These are phyloP conservation scores for Anastrepha ludens DNA, from an alignment of 1,140 invertebrate genomes.

Conservation along the genomic window DNA sequence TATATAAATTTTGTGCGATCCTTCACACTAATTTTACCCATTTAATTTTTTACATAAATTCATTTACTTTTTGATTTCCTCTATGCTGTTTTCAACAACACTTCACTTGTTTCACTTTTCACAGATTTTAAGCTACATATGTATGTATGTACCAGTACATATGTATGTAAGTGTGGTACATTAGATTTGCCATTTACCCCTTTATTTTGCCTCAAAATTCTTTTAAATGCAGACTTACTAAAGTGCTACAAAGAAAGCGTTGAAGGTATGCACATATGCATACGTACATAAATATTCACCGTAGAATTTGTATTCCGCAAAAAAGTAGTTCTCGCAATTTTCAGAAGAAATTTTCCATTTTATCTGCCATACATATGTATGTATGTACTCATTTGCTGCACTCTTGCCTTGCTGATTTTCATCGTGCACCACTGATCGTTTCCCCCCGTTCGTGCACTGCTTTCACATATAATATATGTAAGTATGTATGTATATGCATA, in stretches of 20 bases:
- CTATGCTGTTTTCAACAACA: not conserved
- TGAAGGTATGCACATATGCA: not conserved
- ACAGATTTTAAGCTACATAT: not conserved
- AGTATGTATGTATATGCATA: not conserved
- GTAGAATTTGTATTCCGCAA: not conserved
- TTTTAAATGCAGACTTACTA: not conserved
- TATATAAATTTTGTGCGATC: too few species aligned
- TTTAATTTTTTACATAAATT: not conserved
- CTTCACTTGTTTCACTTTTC: conserved; percentile 6
- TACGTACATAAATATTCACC: not conserved
- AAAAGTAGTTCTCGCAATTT: conserved; percentile 13
- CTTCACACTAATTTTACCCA: too few species aligned
- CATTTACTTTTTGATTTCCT: conserved; percentile 19
- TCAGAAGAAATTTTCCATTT: conserved; percentile 47
- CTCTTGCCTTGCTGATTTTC: conserved; percentile 36
- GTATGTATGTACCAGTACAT: not conserved
- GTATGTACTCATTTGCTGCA: not conserved
- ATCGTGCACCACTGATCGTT: conserved; percentile 15
- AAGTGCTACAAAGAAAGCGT: not conserved
- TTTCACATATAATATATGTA: conserved; percentile 6
- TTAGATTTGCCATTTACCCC: not conserved
- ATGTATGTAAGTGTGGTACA: not conserved
- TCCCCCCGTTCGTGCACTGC: conserved; percentile 15
- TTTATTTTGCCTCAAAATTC: not conserved
- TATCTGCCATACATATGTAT: conserved; percentile 10